Conservation (phyloP, 2,113 vertebrate genomes). For the Mus musculus region GRCm39 chr7:90840001-90840500, state of each 20-base stretch:
- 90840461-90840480: not conserved
- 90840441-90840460: not conserved
- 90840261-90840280: not conserved
- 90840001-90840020: not conserved
- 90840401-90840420: not conserved
- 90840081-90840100: no score
- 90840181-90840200: no score
- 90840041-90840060: not conserved
- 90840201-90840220: no score
- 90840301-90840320: not conserved
- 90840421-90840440: not conserved
- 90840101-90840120: not conserved
- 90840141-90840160: accelerated
- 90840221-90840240: not conserved
- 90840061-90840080: not conserved
- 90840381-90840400: not conserved
- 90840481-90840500: accelerated
- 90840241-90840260: not conserved
- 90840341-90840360: not conserved
- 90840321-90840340: not conserved
- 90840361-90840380: not conserved
- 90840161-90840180: no score
- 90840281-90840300: no score
- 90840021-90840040: not conserved
- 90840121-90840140: not conserved